phyloP scores from a whole-genome alignment of 1,140 invertebrate genomes.

The Octopus sinensis region DNA sequence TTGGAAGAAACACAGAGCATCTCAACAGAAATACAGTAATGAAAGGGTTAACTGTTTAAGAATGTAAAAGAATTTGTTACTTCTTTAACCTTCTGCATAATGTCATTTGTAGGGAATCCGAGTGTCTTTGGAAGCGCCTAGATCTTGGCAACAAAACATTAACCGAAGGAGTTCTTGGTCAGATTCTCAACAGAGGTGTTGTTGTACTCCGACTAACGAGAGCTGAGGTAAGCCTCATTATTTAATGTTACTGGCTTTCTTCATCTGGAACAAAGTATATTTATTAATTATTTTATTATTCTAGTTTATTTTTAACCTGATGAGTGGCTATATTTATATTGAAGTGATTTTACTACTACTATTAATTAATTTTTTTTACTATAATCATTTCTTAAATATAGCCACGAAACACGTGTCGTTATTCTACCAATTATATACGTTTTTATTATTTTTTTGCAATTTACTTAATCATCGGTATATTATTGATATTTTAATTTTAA shows the following conservation, averaged over 20 bases:
- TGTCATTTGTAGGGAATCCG: slow-evolving; percentile 62
- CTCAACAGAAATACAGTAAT: too few species aligned
- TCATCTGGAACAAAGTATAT: background rate
- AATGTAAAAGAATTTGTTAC: slow-evolving; percentile 7
- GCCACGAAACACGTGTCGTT: background rate
- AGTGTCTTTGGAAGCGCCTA: slow-evolving; percentile 78
- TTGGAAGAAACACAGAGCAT: too few species aligned
- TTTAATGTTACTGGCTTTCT: background rate
- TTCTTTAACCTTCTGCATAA: slow-evolving; percentile 10
- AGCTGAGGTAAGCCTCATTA: slow-evolving; percentile 63
- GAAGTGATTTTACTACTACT: background rate
- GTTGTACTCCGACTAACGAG: slow-evolving; percentile 74
- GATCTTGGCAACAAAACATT: slow-evolving; percentile 73
- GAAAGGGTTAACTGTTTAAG: background rate
- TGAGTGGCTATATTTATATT: background rate
- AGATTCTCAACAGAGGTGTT: slow-evolving; percentile 71
- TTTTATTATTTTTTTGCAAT: background rate
- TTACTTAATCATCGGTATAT: too few species aligned
- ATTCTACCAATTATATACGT: background rate
- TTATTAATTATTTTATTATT: background rate
- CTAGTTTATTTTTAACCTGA: background rate
- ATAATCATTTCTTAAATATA: background rate
- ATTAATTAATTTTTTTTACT: background rate
- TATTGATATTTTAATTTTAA: too few species aligned
- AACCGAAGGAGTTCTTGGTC: slow-evolving; percentile 66